These are phyloP conservation scores for Euborellia annulipes DNA, from an alignment of 1,140 invertebrate genomes.

Conservation along the genomic window DNA sequence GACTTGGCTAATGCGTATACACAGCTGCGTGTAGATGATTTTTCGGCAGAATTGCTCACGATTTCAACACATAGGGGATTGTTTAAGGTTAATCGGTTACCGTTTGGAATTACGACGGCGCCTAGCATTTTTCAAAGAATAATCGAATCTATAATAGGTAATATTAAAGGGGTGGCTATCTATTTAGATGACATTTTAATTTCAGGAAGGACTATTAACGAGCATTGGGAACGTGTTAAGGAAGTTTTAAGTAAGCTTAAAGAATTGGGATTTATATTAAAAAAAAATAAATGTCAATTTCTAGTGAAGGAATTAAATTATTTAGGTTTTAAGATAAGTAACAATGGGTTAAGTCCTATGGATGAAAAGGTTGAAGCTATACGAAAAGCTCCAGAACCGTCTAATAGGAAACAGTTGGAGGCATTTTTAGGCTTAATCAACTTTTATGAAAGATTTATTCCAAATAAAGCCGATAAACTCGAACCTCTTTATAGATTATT, in stretches of 20 bases:
- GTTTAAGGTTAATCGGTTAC: constrained; percentile 29
- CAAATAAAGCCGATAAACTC: constrained; percentile 9
- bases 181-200: constrained; percentile 24
- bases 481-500: constrained; percentile 10
- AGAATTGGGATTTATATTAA: constrained; percentile 6
- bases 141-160: constrained; percentile 14
- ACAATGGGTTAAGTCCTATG: constrained; percentile 19
- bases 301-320: constrained; percentile 17
- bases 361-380: constrained; percentile 20
- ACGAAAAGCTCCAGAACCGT: constrained; percentile 14
- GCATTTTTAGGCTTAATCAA: constrained; percentile 18
- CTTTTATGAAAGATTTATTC: constrained; percentile 17
- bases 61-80: constrained; percentile 28
- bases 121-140: constrained; percentile 27
- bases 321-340: constrained; percentile 22
- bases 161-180: constrained; percentile 18
- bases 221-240: constrained; percentile 7
- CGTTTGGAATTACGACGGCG: constrained; percentile 29
- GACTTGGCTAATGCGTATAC: constrained; percentile 10
- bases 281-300: constrained; percentile 16
- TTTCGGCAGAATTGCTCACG: constrained; percentile 14
- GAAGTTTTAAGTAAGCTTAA: background rate
- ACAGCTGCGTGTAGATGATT: constrained; percentile 16
- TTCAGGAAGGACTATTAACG: constrained; percentile 11
- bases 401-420: constrained; percentile 17